phyloP scores from a whole-genome alignment of 1,140 invertebrate genomes.

The Drosophila nikananu region DNA sequence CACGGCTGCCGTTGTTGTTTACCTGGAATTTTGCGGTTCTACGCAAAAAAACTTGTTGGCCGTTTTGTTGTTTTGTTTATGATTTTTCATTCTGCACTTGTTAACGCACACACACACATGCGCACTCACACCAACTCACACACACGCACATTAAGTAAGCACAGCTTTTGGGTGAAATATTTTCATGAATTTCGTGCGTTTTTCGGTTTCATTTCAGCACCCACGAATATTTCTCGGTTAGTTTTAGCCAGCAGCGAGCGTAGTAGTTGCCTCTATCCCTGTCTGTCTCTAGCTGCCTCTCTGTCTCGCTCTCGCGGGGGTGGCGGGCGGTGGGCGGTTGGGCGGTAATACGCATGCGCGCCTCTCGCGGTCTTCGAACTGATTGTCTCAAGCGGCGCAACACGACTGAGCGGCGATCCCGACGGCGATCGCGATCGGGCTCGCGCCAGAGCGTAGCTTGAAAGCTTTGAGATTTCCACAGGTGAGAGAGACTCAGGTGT shows the following conservation, averaged over 20 bases:
- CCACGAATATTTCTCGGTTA: slow-evolving; percentile 55
- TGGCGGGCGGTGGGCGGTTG: slow-evolving; percentile 38
- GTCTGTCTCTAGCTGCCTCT: slow-evolving; percentile 35
- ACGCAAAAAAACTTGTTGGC: slow-evolving; percentile 75
- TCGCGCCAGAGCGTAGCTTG: slow-evolving; percentile 30
- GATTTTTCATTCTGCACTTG: slow-evolving; percentile 76
- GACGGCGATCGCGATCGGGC: slow-evolving; percentile 13
- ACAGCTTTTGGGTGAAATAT: slow-evolving; percentile 48
- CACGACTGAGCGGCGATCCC: slow-evolving; percentile 55
- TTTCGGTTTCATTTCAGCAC: slow-evolving; percentile 69
- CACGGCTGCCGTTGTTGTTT: slow-evolving; percentile 46
- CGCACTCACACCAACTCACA: slow-evolving; percentile 4
- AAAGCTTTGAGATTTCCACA: slow-evolving; percentile 28
- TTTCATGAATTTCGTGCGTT: slow-evolving; percentile 56
- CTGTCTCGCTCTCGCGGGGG: slow-evolving; percentile 39
- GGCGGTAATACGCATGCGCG: slow-evolving; percentile 45
- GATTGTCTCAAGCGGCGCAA: slow-evolving; percentile 67
- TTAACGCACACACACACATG: slow-evolving; percentile 40
- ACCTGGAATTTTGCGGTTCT: slow-evolving; percentile 74
- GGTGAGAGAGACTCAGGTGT: slow-evolving; percentile 26
- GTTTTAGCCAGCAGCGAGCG: slow-evolving; percentile 39
- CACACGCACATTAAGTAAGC: slow-evolving; percentile 14
- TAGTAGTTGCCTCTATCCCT: slow-evolving; percentile 36
- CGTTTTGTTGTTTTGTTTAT: slow-evolving; percentile 59
- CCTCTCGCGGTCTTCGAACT: slow-evolving; percentile 50